A percentile compares a stretch with the other conserved stretches of the same genome.
phyloP scores from a whole-genome alignment of 2,797 vertebrate genomes.

The Tachyglossus aculeatus region DNA sequence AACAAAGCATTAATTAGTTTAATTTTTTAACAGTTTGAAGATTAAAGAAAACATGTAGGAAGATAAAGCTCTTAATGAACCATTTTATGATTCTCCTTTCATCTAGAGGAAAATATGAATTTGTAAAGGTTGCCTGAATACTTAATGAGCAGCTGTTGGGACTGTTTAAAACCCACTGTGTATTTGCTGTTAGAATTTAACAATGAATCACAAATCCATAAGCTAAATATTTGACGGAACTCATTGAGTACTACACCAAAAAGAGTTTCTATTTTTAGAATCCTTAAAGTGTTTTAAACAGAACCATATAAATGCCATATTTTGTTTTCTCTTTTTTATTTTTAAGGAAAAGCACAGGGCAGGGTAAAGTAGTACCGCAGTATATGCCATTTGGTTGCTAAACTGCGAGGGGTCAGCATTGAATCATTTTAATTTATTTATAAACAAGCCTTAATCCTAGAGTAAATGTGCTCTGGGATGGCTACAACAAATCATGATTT shows the following conservation, averaged over 20 bases:
- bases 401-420: neutral
- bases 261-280: conserved; percentile 1
- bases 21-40: conserved; percentile 17
- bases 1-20: neutral
- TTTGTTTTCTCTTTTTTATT: conserved; percentile 7
- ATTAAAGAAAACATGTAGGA: neutral
- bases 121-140: conserved; percentile 26
- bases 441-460: neutral
- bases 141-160: conserved; percentile 34
- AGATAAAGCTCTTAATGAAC: neutral
- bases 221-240: conserved; percentile 9
- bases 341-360: neutral
- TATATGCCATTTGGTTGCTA: neutral
- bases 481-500: neutral
- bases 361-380: neutral
- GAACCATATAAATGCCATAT: conserved; percentile 5
- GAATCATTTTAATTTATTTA: conserved; percentile 1
- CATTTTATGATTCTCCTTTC: neutral
- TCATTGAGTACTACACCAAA: neutral
- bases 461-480: neutral
- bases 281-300: conserved; percentile 6
- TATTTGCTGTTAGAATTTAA: neutral
- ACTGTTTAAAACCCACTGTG: conserved; percentile 25
- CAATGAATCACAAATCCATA: neutral
- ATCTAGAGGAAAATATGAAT: conserved; percentile 8